Percentiles rank a stretch among this genome's conserved stretches.
Evolutionary conservation across 2,888 invertebrate genomes (phyloP).

Genomic region (Ophraella communa): DNA sequence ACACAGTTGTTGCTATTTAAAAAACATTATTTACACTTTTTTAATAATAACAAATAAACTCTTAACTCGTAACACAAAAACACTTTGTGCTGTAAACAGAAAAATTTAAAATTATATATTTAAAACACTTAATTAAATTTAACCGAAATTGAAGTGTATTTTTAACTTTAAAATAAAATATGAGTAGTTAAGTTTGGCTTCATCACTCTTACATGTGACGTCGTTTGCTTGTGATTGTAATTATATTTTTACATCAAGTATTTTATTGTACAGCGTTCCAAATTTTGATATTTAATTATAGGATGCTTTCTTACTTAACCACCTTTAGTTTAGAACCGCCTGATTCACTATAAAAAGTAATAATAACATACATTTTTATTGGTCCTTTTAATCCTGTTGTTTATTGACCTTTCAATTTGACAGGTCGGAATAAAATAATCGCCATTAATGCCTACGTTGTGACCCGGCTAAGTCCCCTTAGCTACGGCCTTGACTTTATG

Average conservation of each 20-base stretch:
- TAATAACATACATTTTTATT: too few species aligned
- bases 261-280: not conserved
- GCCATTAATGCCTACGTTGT: not conserved
- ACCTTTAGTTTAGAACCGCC: too few species aligned
- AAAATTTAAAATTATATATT: not conserved
- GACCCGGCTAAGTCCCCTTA: not conserved
- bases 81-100: too few species aligned
- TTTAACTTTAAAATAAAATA: not conserved
- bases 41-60: too few species aligned
- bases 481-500: conserved; percentile 30
- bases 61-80: too few species aligned
- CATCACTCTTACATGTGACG: not conserved
- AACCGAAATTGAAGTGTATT: not conserved
- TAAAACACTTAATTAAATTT: not conserved
- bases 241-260: not conserved
- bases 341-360: too few species aligned
- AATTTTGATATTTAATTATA: too few species aligned
- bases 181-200: not conserved
- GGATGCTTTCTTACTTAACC: too few species aligned
- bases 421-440: not conserved
- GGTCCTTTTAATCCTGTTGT: too few species aligned
- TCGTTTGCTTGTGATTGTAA: not conserved
- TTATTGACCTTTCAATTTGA: too few species aligned
- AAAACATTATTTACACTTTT: too few species aligned
- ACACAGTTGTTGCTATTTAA: too few species aligned